Conservation (phyloP, 23 tunicate species). For the Halocynthia aurantium region DNA sequence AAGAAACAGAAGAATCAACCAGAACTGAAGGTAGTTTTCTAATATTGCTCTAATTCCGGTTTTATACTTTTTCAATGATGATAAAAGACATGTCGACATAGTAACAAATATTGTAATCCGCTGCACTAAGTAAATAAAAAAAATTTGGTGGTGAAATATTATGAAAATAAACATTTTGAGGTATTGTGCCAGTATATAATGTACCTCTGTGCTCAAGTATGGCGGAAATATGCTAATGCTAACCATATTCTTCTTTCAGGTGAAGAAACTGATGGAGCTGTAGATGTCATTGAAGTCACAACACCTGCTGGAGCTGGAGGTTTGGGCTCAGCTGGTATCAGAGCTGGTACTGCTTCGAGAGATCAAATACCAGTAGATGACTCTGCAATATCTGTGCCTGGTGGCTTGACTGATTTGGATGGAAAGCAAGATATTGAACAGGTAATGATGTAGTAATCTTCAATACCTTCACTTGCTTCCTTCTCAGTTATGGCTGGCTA, state of each 20-base stretch:
- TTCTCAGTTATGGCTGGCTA: too few species aligned
- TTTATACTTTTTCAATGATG: too few species aligned
- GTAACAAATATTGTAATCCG: too few species aligned
- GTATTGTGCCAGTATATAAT: not conserved
- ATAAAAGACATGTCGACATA: too few species aligned
- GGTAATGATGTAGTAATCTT: not conserved
- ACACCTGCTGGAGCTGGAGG: slow-evolving; percentile 30
- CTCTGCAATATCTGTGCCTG: slow-evolving; percentile 14
- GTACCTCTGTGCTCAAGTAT: not conserved
- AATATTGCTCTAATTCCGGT: too few species aligned
- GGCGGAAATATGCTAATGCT: not conserved
- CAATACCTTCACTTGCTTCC: too few species aligned
- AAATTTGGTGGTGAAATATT: not conserved
- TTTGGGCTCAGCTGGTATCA: not conserved
- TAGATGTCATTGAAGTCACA: slow-evolving; percentile 25
- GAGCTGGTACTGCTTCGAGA: slow-evolving; percentile 9
- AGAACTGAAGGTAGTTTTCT: too few species aligned
- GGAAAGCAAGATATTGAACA: not conserved
- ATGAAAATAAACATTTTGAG: not conserved
- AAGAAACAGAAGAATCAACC: not conserved
- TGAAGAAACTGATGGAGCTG: slow-evolving; percentile 27
- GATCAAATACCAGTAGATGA: slow-evolving; percentile 16
- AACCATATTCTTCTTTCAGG: not conserved
- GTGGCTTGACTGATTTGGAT: not conserved
- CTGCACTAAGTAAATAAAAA: too few species aligned